Conservation (phyloP, 2,797 vertebrate genomes). For the Pseudochirops corinnae region DNA sequence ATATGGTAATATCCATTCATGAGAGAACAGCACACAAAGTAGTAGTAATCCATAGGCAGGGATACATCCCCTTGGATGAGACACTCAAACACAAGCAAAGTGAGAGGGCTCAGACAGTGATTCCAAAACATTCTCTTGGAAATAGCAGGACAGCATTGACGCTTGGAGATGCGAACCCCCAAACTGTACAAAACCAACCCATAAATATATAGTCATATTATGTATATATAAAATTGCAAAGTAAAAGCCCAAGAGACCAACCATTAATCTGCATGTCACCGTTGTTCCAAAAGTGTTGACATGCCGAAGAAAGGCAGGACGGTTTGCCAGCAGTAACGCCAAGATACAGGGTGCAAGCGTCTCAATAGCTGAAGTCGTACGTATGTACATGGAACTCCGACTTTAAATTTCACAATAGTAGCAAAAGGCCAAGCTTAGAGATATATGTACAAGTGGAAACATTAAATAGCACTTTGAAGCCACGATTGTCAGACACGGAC, state of each 20-base stretch:
- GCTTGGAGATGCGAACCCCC: constrained; percentile 78
- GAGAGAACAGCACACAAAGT: constrained; percentile 69
- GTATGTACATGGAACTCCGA: constrained; percentile 78
- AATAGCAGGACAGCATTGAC: constrained; percentile 75
- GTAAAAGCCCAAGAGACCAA: constrained; percentile 75
- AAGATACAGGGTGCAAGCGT: constrained; percentile 48
- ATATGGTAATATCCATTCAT: constrained; percentile 71
- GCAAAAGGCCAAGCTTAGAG: constrained; percentile 77
- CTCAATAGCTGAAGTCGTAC: constrained; percentile 64
- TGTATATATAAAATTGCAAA: constrained; percentile 78
- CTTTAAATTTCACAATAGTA: constrained; percentile 67
- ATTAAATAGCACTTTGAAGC: constrained; percentile 69
- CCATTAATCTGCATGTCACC: constrained; percentile 56
- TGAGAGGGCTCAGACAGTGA: constrained; percentile 56
- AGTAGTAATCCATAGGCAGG: constrained; percentile 62
- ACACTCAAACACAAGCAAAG: constrained; percentile 68
- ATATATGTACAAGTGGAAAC: constrained; percentile 82
- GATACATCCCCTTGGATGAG: constrained; percentile 53
- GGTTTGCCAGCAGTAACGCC: constrained; percentile 35
- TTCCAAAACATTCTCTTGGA: constrained; percentile 71
- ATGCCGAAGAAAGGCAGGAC: constrained; percentile 68
- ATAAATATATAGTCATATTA: constrained; percentile 76
- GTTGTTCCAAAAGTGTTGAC: constrained; percentile 72
- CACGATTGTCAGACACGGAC: constrained; percentile 82
- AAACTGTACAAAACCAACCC: constrained; percentile 80